phyloP scores from a whole-genome alignment of 2,113 vertebrate species.

The Echinops telfairi region DNA sequence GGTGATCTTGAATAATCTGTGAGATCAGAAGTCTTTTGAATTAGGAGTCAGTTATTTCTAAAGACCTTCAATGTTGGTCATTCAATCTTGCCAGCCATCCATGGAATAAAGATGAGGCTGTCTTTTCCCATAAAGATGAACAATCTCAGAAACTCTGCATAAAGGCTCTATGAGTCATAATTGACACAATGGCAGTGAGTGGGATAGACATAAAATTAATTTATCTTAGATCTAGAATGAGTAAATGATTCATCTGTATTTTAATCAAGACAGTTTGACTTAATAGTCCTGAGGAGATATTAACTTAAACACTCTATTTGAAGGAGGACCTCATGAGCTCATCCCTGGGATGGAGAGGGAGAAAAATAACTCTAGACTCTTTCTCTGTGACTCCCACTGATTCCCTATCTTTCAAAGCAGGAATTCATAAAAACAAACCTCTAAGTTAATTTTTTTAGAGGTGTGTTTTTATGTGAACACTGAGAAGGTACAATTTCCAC shows the following conservation, averaged over 20 bases:
- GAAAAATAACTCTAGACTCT: background rate
- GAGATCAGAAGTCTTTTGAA: constrained; percentile 46
- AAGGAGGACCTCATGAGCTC: background rate
- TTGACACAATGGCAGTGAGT: no score
- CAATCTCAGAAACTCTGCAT: no score
- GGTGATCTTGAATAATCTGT: background rate
- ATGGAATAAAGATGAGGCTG: no score
- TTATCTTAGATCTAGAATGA: background rate
- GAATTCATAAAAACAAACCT: background rate
- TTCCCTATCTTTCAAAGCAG: background rate
- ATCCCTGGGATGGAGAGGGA: background rate
- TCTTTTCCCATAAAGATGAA: no score
- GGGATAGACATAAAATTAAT: no score
- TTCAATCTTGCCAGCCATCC: no score
- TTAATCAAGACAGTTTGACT: background rate
- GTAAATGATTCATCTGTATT: background rate
- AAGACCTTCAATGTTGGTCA: background rate
- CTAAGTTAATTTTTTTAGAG: background rate
- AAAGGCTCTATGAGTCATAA: no score
- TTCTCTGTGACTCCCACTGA: background rate
- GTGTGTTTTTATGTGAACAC: background rate
- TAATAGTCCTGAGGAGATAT: background rate
- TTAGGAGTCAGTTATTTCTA: background rate
- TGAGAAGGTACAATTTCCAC: background rate
- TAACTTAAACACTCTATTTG: background rate